Base-by-base conservation (phyloP, 2,797 vertebrate genomes). In the Poeciliopsis turneri region DNA sequence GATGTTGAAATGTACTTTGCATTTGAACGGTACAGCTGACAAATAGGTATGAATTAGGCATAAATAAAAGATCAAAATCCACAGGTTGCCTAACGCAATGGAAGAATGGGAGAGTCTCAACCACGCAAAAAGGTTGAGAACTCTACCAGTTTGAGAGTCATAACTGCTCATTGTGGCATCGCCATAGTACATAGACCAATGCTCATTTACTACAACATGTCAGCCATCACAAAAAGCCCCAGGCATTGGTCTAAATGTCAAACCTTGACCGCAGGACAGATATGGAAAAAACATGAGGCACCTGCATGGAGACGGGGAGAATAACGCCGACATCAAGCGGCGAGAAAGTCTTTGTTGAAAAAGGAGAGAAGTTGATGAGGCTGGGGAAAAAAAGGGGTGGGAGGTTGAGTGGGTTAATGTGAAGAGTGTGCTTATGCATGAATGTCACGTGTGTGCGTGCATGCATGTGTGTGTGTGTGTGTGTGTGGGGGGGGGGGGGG, bases 351-450 rank as follows among this genome's bases (percentile, higher is more conserved):
- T 86, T 87, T 88, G 87, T 88, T 88, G 78, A 78, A 87, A 87
- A 86, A 11, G 72, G 59, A 75, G 82, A 81, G 71, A 82, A 49
- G 77, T 79, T 88, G 88, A 72, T 79, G 78, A 87, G 61, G 86
- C 79, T 81, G 1, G 46, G 82, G 66, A 5, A 25, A 2, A n/a
- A 36, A 12, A 6, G 78, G 84, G 81, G 80, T 83, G 73, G 79
- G 81, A 81, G 85, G 89, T 86, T 90, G 90, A 90, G 86, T 84
- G 87, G 86, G 90, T 91, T 92, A 89, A 92, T 92, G 83, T 81
- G 84, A 41, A 81, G 90, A 79, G 88, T 88, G 92, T 93, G 91
- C 86, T 88, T 90, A 85, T 66, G 89, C 88, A 88, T 92, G 91
- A 90, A 88, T 88, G 87, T 90, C 88, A 87, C 13, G 84, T 83